A percentile compares a stretch with the other conserved stretches of the same genome.
These are phyloP conservation scores for Parazoanthus atlanticus DNA, from an alignment of 92 coral and sea anemone genomes.

Conservation along the genomic window DNA sequence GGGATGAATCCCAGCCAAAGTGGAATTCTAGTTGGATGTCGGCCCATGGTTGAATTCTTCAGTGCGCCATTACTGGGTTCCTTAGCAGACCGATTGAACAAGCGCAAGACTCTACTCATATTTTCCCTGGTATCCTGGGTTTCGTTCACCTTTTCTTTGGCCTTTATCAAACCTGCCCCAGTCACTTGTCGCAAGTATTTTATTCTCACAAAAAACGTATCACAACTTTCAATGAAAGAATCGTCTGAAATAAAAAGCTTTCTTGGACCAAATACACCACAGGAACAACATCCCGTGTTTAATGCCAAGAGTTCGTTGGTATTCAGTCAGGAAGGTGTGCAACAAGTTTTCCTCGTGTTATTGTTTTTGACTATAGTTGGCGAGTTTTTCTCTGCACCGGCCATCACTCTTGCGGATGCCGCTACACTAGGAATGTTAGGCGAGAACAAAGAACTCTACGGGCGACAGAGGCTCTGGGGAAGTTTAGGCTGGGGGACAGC, in stretches of 20 bases:
- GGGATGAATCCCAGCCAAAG: conserved; percentile 98
- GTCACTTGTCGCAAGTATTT: conserved; percentile 97
- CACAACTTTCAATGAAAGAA: conserved; percentile 88
- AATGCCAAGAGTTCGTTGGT: conserved; percentile 97
- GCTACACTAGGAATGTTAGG: conserved; percentile 97
- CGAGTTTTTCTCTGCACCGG: conserved; percentile 99
- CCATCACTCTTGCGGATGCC: conserved; percentile 96
- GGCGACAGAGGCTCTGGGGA: conserved; percentile 97
- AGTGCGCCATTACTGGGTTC: conserved; percentile 97
- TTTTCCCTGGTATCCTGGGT: conserved; percentile 95
- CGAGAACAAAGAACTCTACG: conserved; percentile 93
- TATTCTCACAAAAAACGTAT: conserved; percentile 92
- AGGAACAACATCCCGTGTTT: conserved; percentile 83
- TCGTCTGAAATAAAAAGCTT: conserved; percentile 84
- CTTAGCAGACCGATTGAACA: conserved; percentile 91
- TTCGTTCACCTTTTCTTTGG: conserved; percentile 93
- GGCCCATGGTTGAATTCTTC: conserved; percentile 98
- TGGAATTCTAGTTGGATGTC: conserved; percentile 95
- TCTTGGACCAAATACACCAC: conserved; percentile 93
- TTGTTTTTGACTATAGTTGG: conserved; percentile 92
- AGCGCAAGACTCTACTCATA: conserved; percentile 78
- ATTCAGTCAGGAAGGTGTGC: conserved; percentile 95
- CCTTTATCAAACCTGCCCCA: conserved; percentile 98
- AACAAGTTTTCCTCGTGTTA: conserved; percentile 94
- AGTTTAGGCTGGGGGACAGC: conserved; percentile 99